Percentiles rank a stretch among this genome's conserved stretches.
These are phyloP conservation scores for Brachionus paranguensis DNA, from an alignment of 1,140 invertebrate genomes.

Conservation along the genomic window DNA sequence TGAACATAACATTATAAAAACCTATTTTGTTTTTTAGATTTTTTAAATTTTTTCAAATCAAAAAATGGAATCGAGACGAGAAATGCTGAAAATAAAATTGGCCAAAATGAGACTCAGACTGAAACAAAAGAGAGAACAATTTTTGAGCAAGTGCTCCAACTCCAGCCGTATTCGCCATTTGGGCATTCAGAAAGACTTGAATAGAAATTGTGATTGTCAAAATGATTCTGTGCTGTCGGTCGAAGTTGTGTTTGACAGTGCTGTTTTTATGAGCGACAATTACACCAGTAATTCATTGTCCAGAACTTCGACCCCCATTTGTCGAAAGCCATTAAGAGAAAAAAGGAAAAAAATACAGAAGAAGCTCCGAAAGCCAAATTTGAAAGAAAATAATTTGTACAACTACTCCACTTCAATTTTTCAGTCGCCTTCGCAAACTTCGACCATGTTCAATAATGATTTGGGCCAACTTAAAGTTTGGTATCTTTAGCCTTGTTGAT, in stretches of 20 bases:
- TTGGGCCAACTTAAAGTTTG: neutral
- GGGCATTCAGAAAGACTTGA: neutral
- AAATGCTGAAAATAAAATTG: neutral
- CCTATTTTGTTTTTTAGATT: neutral
- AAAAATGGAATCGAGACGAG: constrained; percentile 1
- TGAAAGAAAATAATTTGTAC: neutral
- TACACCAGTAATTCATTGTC: neutral
- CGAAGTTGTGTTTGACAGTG: neutral
- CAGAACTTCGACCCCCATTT: neutral
- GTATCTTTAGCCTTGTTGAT: neutral
- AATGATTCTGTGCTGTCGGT: neutral
- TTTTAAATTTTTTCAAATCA: neutral
- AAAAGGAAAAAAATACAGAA: neutral
- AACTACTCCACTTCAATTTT: neutral
- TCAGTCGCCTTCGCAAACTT: neutral
- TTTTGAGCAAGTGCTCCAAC: neutral
- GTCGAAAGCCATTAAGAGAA: neutral
- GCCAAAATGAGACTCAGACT: constrained; percentile 15
- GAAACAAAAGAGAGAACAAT: constrained; percentile 6
- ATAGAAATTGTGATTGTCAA: neutral
- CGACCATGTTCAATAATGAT: neutral
- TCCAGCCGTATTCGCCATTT: neutral
- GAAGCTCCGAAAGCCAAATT: neutral
- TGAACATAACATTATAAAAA: neutral
- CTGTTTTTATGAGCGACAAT: neutral